Percentiles rank a stretch among this genome's conserved stretches.
phyloP scores from a whole-genome alignment of 2,888 invertebrate genomes.

The Athalia circularis region DNA sequence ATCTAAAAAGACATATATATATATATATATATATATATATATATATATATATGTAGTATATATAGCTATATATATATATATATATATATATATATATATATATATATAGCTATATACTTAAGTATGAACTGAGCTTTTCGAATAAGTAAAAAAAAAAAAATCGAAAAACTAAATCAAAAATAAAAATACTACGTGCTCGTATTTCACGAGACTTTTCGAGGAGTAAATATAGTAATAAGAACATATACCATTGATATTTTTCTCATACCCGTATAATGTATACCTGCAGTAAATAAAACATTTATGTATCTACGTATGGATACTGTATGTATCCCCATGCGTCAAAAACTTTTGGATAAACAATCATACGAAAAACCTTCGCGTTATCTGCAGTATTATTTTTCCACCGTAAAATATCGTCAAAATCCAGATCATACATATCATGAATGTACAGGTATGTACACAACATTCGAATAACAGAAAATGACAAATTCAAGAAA shows the following conservation, averaged over 20 bases:
- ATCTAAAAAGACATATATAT: no score
- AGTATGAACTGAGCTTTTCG: not conserved
- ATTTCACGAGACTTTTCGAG: conserved; percentile 34
- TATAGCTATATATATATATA: not conserved
- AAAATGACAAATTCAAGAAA: no score
- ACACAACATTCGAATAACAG: no score
- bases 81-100: no score
- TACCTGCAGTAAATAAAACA: not conserved
- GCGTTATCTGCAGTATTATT: not conserved
- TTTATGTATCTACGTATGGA: not conserved
- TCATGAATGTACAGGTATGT: no score
- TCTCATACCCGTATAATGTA: not conserved
- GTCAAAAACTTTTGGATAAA: not conserved
- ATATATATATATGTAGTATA: not conserved
- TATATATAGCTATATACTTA: not conserved
- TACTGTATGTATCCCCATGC: not conserved
- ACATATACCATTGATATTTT: not conserved
- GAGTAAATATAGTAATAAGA: conserved; percentile 3
- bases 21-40: not conserved
- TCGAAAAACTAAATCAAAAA: not conserved
- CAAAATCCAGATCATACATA: not conserved
- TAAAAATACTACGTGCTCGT: conserved; percentile 20
- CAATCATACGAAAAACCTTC: not conserved
- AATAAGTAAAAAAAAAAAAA: not conserved
- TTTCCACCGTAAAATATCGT: not conserved